These are phyloP conservation scores for Eupithecia dodoneata DNA, from an alignment of 2,888 invertebrate genomes.

Conservation along the genomic window DNA sequence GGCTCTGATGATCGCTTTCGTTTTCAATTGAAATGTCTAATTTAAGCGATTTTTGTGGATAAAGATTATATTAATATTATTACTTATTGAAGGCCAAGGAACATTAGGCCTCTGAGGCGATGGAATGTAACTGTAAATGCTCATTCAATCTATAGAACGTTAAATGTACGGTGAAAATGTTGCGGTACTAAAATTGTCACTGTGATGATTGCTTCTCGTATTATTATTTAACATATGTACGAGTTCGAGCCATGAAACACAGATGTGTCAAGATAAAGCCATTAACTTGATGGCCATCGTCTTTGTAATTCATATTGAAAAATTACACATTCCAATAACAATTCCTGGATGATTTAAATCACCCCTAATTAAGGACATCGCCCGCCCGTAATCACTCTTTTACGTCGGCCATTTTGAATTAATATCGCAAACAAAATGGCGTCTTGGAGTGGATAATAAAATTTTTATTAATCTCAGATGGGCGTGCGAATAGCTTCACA, in stretches of 20 bases:
- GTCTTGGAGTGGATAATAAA: conserved; percentile 64
- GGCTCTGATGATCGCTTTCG: conserved; percentile 22
- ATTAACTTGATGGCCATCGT: not conserved
- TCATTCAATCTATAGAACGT: not conserved
- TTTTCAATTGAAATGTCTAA: conserved; percentile 19
- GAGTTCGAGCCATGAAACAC: not conserved
- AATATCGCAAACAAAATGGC: conserved; percentile 78
- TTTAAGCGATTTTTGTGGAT: conserved; percentile 11
- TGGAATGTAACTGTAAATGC: not conserved
- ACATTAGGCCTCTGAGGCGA: not conserved
- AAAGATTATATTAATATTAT: conserved; percentile 1
- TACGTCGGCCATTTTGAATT: conserved; percentile 78
- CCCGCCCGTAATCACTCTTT: conserved; percentile 71
- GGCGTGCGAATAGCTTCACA: conserved; percentile 59
- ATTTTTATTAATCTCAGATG: conserved; percentile 71
- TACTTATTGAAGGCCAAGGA: not conserved
- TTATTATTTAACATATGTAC: not conserved
- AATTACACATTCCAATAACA: conserved; percentile 68
- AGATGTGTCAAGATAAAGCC: conserved; percentile 3
- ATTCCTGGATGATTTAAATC: conserved; percentile 75
- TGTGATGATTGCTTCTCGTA: not conserved
- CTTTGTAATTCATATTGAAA: conserved; percentile 36
- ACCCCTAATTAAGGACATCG: conserved; percentile 77
- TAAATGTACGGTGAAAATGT: not conserved
- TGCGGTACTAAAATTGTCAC: not conserved